Base-by-base conservation (phyloP, 2,113 vertebrate genomes). In the Otocyon megalotis region DNA sequence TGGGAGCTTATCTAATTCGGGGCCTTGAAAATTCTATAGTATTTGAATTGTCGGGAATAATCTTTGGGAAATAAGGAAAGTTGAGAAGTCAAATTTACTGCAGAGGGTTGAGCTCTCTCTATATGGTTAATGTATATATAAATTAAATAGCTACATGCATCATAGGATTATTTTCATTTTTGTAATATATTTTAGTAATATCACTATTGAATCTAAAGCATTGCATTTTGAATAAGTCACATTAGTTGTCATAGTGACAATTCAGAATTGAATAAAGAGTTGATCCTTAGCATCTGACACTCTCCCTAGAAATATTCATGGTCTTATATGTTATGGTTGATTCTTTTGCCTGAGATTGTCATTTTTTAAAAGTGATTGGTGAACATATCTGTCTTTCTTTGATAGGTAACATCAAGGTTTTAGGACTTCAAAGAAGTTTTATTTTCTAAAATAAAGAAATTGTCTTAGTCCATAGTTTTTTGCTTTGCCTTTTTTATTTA, bases 251-350 rank as follows among this genome's bases (percentile, higher is more conserved):
- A 81, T 24, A 76, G n/a, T 72, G 14, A 93, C 8, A 87, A 37
- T 65, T 96, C 50, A 88, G 63, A 91, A 60, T 24, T 94, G 58
- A 83, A 67, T 85, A 74, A 87, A 81, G 5, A 71, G 58, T 74
- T 92, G 4, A 28, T 53, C 11, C 11, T 93, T 79, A 76, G 37
- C 10, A 50, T 24, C 35, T 12, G 11, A 94, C 26, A 32, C 16
- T 67, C 37, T 90, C 11, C 1, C 22, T 83, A 56, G 35, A 84
- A 91, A 76, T 20, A 20, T 24, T 77, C 24, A 83, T 93, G 15
- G 6, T 96, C 28, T 87, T 93, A 15, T 63, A 10, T 84, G 6
- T 89, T 63, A 17, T 20, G 28, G 30, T 24, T 71, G 35, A 86
- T 62, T 77, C 28, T 53, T 26, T 9, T 77, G 17, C 16, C 43